Percentiles rank a stretch among this genome's conserved stretches.
Evolutionary conservation across 2,888 invertebrate genomes (phyloP).

Genomic region (Lasioglossum calceatum): DNA sequence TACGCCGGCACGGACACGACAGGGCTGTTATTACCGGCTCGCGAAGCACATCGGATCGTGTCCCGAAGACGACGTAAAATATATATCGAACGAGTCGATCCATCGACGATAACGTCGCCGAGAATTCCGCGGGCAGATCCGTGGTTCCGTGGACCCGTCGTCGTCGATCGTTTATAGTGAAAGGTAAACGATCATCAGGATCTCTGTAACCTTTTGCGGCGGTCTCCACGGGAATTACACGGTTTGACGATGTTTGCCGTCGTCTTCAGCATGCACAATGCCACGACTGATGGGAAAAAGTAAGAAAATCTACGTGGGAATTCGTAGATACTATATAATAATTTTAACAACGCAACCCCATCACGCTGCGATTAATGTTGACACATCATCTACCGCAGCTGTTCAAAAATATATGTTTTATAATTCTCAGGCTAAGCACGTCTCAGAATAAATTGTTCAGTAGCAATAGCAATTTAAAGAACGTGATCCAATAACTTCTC

Average conservation of each 20-base stretch:
- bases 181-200: not conserved
- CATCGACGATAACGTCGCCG: constrained; percentile 2
- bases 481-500: no score
- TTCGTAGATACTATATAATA: not conserved
- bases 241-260: constrained; percentile 6
- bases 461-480: not conserved
- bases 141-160: not conserved
- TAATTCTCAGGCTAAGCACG: not conserved
- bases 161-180: constrained; percentile 2
- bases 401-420: not conserved
- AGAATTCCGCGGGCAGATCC: not conserved
- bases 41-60: not conserved
- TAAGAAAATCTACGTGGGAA: not conserved
- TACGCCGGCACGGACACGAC: not conserved
- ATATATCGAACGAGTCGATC: not conserved
- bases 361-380: not conserved
- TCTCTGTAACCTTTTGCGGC: constrained; percentile 7
- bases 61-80: constrained; percentile 12
- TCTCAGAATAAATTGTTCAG: not conserved
- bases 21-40: not conserved
- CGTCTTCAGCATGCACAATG: not conserved
- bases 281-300: not conserved
- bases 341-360: not conserved
- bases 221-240: constrained; percentile 4
- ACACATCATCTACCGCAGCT: not conserved